Percentiles rank a stretch among this genome's conserved stretches.
phyloP scores from a whole-genome alignment of 2,888 invertebrate genomes.

The Nymphalis urticae region DNA sequence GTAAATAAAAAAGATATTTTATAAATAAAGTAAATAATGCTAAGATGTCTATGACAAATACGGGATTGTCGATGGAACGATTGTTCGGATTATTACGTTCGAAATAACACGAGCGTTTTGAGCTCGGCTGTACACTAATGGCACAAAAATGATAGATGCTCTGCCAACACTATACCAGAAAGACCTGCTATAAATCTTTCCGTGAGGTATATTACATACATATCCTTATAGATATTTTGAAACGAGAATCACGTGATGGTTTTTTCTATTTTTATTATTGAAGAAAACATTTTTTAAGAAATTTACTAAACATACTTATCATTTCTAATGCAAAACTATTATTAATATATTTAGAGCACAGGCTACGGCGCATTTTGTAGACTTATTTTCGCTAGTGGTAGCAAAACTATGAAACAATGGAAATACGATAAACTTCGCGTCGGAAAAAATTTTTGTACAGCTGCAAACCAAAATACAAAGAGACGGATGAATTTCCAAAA shows the following conservation, averaged over 20 bases:
- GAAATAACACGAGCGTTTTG: constrained; percentile 33
- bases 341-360: neutral
- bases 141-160: constrained; percentile 65
- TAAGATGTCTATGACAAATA: constrained; percentile 15
- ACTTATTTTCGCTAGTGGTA: constrained; percentile 9
- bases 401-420: constrained; percentile 29
- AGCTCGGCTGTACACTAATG: constrained; percentile 51
- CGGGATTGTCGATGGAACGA: constrained; percentile 19
- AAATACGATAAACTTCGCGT: constrained; percentile 32
- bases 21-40: neutral
- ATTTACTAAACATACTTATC: neutral
- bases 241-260: neutral
- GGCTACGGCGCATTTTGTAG: neutral
- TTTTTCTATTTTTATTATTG: neutral
- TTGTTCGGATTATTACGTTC: constrained; percentile 28
- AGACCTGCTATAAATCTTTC: constrained; percentile 37
- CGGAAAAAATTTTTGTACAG: constrained; percentile 27
- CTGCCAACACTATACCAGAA: constrained; percentile 34
- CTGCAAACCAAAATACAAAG: constrained; percentile 26
- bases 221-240: neutral
- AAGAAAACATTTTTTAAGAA: neutral
- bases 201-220: constrained; percentile 6
- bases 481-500: constrained; percentile 28
- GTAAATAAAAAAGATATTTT: neutral
- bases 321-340: neutral